These are phyloP conservation scores for Cherax destructor DNA, from an alignment of 1,140 invertebrate species.

Conservation along the genomic window DNA sequence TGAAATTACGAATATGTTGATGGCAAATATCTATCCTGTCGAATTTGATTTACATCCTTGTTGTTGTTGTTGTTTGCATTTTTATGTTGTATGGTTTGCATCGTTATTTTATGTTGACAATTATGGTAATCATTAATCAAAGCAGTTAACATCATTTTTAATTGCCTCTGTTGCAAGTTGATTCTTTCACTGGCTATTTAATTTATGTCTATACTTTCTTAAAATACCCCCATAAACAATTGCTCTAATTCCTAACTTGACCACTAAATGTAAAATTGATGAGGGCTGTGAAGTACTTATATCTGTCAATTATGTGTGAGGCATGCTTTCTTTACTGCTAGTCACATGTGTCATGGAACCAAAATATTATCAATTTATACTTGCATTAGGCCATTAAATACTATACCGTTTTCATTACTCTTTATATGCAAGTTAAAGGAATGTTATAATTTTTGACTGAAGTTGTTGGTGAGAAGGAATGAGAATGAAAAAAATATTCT, in stretches of 20 bases:
- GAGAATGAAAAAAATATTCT: neutral
- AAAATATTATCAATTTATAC: neutral
- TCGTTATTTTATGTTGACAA: slow-evolving; percentile 10
- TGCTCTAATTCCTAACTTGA: slow-evolving; percentile 15
- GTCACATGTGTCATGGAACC: neutral
- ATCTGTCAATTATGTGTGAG: slow-evolving; percentile 60
- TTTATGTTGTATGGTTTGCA: slow-evolving; percentile 41
- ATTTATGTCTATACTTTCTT: slow-evolving; percentile 28
- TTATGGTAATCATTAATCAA: neutral
- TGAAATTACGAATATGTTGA: neutral
- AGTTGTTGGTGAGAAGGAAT: neutral
- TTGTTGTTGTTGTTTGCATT: slow-evolving; percentile 36
- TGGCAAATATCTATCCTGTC: neutral
- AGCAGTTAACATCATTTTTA: neutral
- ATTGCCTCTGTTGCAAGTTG: slow-evolving; percentile 7
- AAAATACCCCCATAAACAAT: neutral
- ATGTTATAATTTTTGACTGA: neutral
- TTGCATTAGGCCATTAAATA: neutral
- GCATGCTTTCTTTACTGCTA: slow-evolving; percentile 3
- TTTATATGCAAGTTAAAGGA: neutral
- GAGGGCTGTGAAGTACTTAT: slow-evolving; percentile 58
- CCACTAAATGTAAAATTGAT: neutral
- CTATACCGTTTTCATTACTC: neutral
- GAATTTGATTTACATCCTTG: neutral
- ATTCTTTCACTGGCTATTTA: slow-evolving; percentile 1